Evolutionary conservation across 2,888 invertebrate genomes (phyloP).

Genomic region (Seira musarum): DNA sequence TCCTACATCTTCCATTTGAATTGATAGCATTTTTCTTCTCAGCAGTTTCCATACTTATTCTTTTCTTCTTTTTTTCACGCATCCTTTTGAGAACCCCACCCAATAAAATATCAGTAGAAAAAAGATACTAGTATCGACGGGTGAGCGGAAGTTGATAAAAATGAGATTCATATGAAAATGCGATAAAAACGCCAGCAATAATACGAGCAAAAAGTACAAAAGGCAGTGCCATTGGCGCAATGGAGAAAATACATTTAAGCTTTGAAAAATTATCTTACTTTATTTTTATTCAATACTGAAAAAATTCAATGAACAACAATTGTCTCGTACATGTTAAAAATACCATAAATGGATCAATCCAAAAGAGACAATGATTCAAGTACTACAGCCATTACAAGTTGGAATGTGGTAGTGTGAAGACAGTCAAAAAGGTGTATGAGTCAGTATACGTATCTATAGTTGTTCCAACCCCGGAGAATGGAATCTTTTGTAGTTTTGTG

Average conservation of each 20-base stretch:
- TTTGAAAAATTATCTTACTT: background rate
- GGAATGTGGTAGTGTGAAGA: too few relatives aligned
- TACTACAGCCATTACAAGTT: too few relatives aligned
- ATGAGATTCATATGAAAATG: slow-evolving; percentile 5
- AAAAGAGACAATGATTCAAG: too few relatives aligned
- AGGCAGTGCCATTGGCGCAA: background rate
- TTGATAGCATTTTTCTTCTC: background rate
- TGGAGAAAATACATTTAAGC: background rate
- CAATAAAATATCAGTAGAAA: slow-evolving; percentile 19
- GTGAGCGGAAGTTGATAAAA: slow-evolving; percentile 18
- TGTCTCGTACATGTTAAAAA: too few relatives aligned
- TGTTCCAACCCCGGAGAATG: too few relatives aligned
- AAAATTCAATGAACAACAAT: too few relatives aligned
- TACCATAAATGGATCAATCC: too few relatives aligned
- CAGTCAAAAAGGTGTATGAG: too few relatives aligned
- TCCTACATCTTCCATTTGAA: slow-evolving; percentile 26
- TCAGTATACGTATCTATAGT: too few relatives aligned
- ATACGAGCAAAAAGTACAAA: background rate
- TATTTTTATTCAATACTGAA: slow-evolving; percentile 5
- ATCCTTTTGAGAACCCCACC: slow-evolving; percentile 39
- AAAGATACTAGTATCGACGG: too few relatives aligned
- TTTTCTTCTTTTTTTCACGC: slow-evolving; percentile 2
- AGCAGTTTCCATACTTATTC: slow-evolving; percentile 20
- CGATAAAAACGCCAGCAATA: too few relatives aligned
- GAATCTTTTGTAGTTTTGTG: too few relatives aligned